These are phyloP conservation scores for Sisor rabdophorus DNA, from an alignment of 2,113 vertebrate genomes.

Conservation along the genomic window DNA sequence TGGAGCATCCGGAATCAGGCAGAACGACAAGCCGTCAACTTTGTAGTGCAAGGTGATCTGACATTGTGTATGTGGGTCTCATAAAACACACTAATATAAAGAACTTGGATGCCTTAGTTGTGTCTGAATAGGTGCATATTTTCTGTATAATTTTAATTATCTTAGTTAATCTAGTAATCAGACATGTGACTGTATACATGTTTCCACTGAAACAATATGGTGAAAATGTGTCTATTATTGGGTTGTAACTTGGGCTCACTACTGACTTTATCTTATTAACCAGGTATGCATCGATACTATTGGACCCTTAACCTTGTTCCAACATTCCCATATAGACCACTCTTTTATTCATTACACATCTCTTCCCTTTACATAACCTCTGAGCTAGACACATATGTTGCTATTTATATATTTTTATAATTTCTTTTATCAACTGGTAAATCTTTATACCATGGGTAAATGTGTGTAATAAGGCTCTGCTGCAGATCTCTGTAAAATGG, in stretches of 20 bases:
- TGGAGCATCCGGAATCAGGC: slow-evolving; percentile 78
- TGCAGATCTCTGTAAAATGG: slow-evolving; percentile 90
- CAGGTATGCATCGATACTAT: no score
- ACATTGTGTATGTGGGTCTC: not conserved
- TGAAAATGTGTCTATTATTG: not conserved
- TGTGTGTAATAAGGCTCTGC: slow-evolving; percentile 75
- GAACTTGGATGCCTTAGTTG: not conserved
- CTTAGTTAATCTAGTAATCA: not conserved
- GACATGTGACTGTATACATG: not conserved
- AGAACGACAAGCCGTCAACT: slow-evolving; percentile 90
- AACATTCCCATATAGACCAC: no score
- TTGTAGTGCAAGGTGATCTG: slow-evolving; percentile 84
- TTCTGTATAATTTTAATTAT: not conserved
- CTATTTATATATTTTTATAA: not conserved
- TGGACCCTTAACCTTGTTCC: no score
- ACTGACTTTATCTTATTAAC: not conserved
- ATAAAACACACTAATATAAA: not conserved
- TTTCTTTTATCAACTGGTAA: not conserved
- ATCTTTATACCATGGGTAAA: not conserved
- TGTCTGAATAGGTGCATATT: not conserved
- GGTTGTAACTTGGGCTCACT: not conserved
- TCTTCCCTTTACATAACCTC: not conserved
- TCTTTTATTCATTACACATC: not conserved
- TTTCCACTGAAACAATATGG: not conserved
- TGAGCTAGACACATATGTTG: not conserved